Base-by-base conservation (phyloP, 2,888 invertebrate genomes). In the Metallyticus violacea region DNA sequence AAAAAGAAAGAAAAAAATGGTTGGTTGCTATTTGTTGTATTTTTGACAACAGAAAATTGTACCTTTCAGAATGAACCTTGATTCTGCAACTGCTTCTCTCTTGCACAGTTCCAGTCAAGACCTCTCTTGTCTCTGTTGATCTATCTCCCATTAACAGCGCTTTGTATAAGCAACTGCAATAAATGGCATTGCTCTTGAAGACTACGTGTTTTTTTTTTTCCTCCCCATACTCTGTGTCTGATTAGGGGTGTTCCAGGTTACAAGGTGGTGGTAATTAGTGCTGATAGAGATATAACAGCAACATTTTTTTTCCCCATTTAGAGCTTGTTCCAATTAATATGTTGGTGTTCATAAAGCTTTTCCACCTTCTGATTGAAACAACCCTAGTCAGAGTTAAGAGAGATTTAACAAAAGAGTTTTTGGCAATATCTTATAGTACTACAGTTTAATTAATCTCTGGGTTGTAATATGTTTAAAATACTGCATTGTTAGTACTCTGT, bases 221-320 rank as follows among this genome's bases (percentile, higher is more conserved):
- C 86, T 84, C 86, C 85, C 76, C 27, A 89, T 90, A 91, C 87
- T 89, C 90, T 90, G 89, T 91, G 91, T 91, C 91, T 91, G 91
- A 92, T 92, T 92, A 91, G 92, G 91, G 91, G 91, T 92, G 92
- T 92, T 92, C 92, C 92, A 92, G 92, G 91, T 91, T 89, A 83
- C 40, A 86, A 90, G 88, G 89, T 89, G 89, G 90, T 89, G 90
- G 89, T 89, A 89, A 89, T 89, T 89, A 79, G 26, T 27, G 15
- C 22, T 62, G 22, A 62, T 30, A 30, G 6, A 7, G 2, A 15
- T n/a, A n/a, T 40, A 62, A 62, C 15, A 62, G 6, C n/a, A n/a
- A n/a, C n/a, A 15, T 62, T 62, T 29, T 62, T 62, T 62, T 22
- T 62, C 6, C 40, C 40, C 9, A 22, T 62, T 62, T 2, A 62